These are phyloP conservation scores for Pecten maximus DNA, from an alignment of 2,888 invertebrate species.

Conservation along the genomic window DNA sequence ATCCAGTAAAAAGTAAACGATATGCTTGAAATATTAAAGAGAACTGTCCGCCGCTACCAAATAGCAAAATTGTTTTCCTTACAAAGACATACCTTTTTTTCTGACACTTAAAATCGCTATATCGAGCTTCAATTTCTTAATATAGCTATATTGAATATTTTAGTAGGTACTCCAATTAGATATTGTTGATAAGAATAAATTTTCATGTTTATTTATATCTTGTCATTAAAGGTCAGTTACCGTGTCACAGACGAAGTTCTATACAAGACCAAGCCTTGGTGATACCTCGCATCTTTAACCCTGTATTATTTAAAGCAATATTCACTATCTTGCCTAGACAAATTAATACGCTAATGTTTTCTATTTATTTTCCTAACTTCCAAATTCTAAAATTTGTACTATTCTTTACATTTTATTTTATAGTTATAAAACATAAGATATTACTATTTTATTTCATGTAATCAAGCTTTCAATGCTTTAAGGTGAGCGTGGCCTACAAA, in stretches of 20 bases:
- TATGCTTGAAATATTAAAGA: no score
- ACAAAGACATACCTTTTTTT: background rate
- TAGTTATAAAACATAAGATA: background rate
- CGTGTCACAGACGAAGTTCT: background rate
- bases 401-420: no score
- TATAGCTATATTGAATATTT: constrained; percentile 9
- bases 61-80: no score
- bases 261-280: background rate
- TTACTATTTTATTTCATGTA: background rate
- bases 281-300: no score
- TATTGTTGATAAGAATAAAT: background rate
- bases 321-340: no score
- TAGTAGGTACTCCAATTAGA: background rate
- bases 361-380: no score
- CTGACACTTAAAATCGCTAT: background rate
- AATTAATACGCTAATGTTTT: no score
- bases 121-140: background rate
- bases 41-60: no score
- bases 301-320: no score
- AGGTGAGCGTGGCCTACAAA: background rate
- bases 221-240: background rate
- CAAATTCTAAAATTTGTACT: no score
- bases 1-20: no score
- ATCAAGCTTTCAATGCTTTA: background rate
- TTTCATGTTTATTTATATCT: constrained; percentile 10